phyloP scores from a whole-genome alignment of 2,888 invertebrate species.

The Chironomus riparius region DNA sequence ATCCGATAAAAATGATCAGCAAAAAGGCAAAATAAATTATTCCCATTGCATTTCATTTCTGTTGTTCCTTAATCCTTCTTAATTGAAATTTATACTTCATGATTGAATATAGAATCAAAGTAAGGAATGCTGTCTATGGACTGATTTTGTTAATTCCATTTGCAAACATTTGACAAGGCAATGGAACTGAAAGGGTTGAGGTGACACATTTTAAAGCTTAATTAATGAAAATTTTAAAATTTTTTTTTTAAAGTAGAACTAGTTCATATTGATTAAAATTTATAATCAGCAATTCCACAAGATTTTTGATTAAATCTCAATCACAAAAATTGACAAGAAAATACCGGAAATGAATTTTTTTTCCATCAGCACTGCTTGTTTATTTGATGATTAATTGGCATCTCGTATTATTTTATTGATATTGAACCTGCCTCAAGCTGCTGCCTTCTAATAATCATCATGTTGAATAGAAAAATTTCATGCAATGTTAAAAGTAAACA shows the following conservation, averaged over 20 bases:
- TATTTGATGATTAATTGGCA: neutral
- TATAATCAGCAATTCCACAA: neutral
- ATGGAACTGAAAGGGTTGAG: neutral
- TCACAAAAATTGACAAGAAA: neutral
- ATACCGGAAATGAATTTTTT: neutral
- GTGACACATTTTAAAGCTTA: neutral
- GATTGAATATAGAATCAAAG: no score
- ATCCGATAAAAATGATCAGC: slow-evolving; percentile 1
- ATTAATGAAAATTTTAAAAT: neutral
- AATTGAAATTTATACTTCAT: slow-evolving; percentile 5
- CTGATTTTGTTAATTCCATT: neutral
- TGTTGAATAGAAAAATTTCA: neutral
- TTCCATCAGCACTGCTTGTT: neutral
- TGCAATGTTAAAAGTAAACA: neutral
- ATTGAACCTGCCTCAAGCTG: neutral
- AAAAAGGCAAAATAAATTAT: neutral
- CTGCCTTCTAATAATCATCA: neutral
- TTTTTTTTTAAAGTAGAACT: no score
- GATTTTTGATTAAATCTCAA: no score
- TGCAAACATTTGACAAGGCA: neutral
- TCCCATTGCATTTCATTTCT: neutral
- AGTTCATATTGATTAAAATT: no score
- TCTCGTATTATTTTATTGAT: neutral
- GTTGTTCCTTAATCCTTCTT: neutral
- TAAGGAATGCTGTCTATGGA: no score